phyloP scores from a whole-genome alignment of 1,140 invertebrate genomes.

The Coelopa frigida region DNA sequence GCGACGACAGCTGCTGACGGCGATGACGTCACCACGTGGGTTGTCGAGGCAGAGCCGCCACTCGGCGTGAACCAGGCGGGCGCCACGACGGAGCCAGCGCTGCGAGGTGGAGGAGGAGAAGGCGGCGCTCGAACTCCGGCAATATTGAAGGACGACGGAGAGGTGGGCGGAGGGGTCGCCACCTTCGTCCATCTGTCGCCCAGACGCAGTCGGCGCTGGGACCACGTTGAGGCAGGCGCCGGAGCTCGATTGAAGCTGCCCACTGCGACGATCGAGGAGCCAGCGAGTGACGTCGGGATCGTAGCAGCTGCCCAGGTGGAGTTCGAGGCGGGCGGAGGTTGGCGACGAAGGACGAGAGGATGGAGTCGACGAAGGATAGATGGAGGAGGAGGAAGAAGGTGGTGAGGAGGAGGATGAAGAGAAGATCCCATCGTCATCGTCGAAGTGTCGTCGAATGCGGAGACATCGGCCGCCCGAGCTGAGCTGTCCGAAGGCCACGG shows the following conservation, averaged over 20 bases:
- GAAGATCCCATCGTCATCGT: not conserved
- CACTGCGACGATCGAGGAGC: slow-evolving; percentile 17
- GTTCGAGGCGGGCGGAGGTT: not conserved
- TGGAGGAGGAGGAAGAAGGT: not conserved
- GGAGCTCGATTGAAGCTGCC: slow-evolving; percentile 3
- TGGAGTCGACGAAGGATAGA: not conserved
- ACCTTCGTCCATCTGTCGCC: not conserved
- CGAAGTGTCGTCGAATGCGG: slow-evolving; percentile 10
- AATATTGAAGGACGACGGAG: too few relatives aligned
- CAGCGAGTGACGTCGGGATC: slow-evolving; percentile 24
- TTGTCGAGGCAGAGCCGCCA: slow-evolving; percentile 36
- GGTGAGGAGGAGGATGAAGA: too few relatives aligned
- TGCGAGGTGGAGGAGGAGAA: too few relatives aligned
- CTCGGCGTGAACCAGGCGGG: slow-evolving; percentile 22
- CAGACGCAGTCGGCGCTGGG: not conserved
- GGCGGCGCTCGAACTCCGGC: too few relatives aligned
- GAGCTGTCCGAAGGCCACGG: slow-evolving; percentile 24
- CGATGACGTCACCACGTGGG: slow-evolving; percentile 21
- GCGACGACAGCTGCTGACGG: slow-evolving; percentile 23
- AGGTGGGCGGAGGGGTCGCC: not conserved
- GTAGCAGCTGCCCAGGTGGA: slow-evolving; percentile 23
- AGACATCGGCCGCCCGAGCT: slow-evolving; percentile 24
- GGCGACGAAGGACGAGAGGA: not conserved
- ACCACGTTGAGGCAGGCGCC: slow-evolving; percentile 10
- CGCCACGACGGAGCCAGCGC: slow-evolving; percentile 24